Evolutionary conservation across 2,113 vertebrate genomes (phyloP).

Genomic region (Hemiprocne comata): DNA sequence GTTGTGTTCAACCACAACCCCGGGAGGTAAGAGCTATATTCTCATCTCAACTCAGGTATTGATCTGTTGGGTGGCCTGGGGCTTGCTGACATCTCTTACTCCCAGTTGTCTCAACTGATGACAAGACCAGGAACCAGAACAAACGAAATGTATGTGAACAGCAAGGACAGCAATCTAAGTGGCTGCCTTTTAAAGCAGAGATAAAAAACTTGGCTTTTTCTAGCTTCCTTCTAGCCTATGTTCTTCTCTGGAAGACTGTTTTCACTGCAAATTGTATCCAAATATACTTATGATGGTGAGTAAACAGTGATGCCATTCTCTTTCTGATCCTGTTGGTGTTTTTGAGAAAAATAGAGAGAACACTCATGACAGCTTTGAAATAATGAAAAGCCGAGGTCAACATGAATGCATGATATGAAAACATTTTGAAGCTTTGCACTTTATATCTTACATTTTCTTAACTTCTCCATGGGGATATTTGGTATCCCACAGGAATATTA

Average conservation of each 20-base stretch:
- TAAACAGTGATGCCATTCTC: background rate
- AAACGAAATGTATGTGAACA: background rate
- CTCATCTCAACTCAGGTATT: background rate
- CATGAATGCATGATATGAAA: background rate
- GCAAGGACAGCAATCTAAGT: background rate
- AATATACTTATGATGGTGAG: background rate
- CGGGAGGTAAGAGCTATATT: background rate
- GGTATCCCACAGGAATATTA: background rate
- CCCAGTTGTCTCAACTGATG: background rate
- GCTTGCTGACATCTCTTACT: background rate
- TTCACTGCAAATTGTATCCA: background rate
- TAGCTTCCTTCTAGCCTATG: background rate
- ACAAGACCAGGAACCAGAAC: background rate
- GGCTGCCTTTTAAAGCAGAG: background rate
- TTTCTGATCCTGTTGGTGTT: background rate
- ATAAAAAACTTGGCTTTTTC: background rate
- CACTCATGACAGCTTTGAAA: background rate
- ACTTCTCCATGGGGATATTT: background rate
- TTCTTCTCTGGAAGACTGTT: background rate
- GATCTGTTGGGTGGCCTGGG: background rate
- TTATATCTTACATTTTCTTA: background rate
- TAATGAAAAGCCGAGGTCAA: background rate
- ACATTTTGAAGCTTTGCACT: background rate
- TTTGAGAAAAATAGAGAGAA: background rate
- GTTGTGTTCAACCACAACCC: background rate